These are phyloP conservation scores for Hirudinaria manillensis DNA, from an alignment of 2,888 invertebrate genomes.

Conservation along the genomic window DNA sequence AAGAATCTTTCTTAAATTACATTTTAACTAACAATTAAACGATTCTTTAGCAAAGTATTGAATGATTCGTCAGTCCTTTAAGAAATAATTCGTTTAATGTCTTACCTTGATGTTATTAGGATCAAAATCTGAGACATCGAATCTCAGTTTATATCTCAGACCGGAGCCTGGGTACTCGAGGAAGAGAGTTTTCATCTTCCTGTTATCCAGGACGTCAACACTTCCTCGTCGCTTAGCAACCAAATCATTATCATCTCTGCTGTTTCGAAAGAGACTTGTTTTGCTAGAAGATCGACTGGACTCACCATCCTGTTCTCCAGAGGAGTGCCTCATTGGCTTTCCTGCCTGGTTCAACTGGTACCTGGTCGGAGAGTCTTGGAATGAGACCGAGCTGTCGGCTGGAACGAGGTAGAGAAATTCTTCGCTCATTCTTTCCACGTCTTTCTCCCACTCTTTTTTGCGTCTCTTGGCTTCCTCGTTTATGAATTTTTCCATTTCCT, in stretches of 20 bases:
- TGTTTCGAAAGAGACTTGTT: not conserved
- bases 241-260: slow-evolving; percentile 11
- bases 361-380: slow-evolving; percentile 34
- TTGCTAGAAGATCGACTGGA: not conserved
- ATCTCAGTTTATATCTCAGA: slow-evolving; percentile 38
- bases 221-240: slow-evolving; percentile 40
- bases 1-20: not conserved
- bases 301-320: slow-evolving; percentile 1
- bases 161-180: slow-evolving; percentile 40
- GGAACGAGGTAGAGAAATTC: slow-evolving; percentile 41
- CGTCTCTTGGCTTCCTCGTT: slow-evolving; percentile 17
- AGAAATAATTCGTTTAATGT: too few relatives aligned
- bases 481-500: slow-evolving; percentile 27
- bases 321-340: not conserved
- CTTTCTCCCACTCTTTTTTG: slow-evolving; percentile 31
- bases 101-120: slow-evolving; percentile 31
- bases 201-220: slow-evolving; percentile 38
- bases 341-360: not conserved
- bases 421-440: slow-evolving; percentile 40
- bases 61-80: too few relatives aligned
- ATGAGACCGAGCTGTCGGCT: slow-evolving; percentile 33
- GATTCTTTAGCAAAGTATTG: too few relatives aligned
- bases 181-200: slow-evolving; percentile 40
- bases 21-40: too few relatives aligned
- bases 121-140: slow-evolving; percentile 37